phyloP scores from a whole-genome alignment of 2,113 vertebrate species.

The Columbina picui region DNA sequence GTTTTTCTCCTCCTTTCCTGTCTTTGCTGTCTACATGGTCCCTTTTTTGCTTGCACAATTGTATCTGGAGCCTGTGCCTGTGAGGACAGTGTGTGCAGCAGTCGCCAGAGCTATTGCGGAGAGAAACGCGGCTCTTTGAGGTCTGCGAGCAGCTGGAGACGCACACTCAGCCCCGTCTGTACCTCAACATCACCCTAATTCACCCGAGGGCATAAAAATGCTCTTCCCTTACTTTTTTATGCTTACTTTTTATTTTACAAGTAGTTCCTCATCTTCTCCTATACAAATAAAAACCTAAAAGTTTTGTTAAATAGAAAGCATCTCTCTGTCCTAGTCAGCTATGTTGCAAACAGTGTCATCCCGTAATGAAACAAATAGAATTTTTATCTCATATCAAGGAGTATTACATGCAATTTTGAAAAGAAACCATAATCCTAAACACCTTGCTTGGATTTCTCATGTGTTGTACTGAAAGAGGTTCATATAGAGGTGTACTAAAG shows the following conservation, averaged over 20 bases:
- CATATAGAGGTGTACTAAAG: background rate
- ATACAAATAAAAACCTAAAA: background rate
- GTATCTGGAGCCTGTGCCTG: background rate
- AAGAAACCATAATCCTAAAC: background rate
- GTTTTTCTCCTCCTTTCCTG: background rate
- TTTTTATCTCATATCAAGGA: background rate
- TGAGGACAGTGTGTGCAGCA: background rate
- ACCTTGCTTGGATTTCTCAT: background rate
- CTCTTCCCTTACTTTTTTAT: slow-evolving; percentile 25
- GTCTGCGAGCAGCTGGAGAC: background rate
- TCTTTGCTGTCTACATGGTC: background rate
- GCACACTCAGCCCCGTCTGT: background rate
- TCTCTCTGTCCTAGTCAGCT: background rate
- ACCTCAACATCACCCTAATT: background rate
- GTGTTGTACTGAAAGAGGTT: background rate
- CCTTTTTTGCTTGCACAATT: background rate
- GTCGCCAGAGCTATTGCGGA: background rate
- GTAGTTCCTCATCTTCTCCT: background rate
- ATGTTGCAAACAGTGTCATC: background rate
- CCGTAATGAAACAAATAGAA: background rate
- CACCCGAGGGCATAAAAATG: slow-evolving; percentile 51
- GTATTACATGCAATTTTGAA: background rate
- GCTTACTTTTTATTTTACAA: slow-evolving; percentile 31
- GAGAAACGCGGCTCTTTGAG: background rate
- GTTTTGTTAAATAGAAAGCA: background rate